Evolutionary conservation across 2,797 vertebrate genomes (phyloP), one percentile per base, ranked within the genome.

Genomic region (Arnoldichthys spilopterus): DNA sequence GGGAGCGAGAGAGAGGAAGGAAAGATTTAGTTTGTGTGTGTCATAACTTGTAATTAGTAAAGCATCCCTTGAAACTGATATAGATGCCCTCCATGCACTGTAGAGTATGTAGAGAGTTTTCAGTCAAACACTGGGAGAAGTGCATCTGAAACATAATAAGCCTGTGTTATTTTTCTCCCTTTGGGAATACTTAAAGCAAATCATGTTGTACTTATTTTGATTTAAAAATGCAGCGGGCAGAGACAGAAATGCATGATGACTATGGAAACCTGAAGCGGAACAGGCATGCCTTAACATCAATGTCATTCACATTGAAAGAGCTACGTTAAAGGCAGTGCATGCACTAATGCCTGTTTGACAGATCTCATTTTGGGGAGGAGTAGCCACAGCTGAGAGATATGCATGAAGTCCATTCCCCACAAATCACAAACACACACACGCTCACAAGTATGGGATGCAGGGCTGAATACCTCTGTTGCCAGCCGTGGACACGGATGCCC

Each of bases 291-390:
- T 64, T 64, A 37, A 64, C 34, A 64, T 64, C 62, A 64, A 34
- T 64, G 62, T 64, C 62, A 64, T 28, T 64, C 62, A 64, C 9
- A 22, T 18, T 40, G 62, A 22, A 40, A 64, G 62, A 40, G 34
- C 62, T 64, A 64, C 40, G 62, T n/a, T 64, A n/a, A 37, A 64
- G 62, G 62, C 32, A 22, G 32, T 64, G 34, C 62, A 64, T 64
- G 62, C 62, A 64, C 34, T 64, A 64, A 37, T 40, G 62, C 34
- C 62, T 64, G 62, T 20, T 22, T 64, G 62, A 64, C 62, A 64
- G 62, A 20, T 47, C 66, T 30, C 16, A 49, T 53, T 67, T 47
- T 34, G 47, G 47, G 26, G 47, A 70, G 30, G 28, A 30, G 47
- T 32, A 53, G 20, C 8, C 67, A 70, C 47, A 70, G 67, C 30